These are phyloP conservation scores for Meloidogyne floridensis DNA, from an alignment of 1,140 invertebrate species.

Conservation along the genomic window DNA sequence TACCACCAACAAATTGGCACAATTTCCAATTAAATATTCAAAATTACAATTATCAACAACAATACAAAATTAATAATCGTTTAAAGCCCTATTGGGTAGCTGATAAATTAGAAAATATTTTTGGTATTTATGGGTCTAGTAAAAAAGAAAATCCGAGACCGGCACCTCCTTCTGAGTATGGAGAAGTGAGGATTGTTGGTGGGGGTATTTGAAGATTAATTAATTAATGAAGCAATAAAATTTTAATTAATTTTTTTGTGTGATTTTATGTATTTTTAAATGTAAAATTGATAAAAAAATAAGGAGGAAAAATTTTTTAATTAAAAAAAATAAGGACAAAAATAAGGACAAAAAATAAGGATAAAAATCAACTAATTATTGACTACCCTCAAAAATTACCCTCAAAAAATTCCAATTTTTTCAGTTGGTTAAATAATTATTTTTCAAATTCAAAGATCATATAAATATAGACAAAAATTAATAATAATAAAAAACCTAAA, in stretches of 20 bases:
- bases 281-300: no score
- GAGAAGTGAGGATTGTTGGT: conserved; percentile 13
- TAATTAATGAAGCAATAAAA: neutral
- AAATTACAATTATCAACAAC: neutral
- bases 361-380: no score
- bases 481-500: no score
- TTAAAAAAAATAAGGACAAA: no score
- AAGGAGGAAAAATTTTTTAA: no score
- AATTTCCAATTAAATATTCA: neutral
- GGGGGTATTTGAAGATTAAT: neutral
- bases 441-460: no score
- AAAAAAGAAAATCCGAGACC: conserved; percentile 1
- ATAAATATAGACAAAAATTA: no score
- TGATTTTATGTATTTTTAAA: no score
- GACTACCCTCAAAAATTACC: no score
- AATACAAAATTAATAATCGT: neutral
- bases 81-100: conserved; percentile 14
- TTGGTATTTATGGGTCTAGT: neutral
- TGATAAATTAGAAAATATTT: conserved; percentile 22
- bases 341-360: no score
- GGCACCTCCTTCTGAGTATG: conserved; percentile 8
- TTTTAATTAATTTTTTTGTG: neutral
- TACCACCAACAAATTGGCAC: neutral
- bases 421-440: no score
- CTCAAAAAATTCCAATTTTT: no score